phyloP scores from a whole-genome alignment of 2,797 vertebrate species.

The Enteromius anoplus region DNA sequence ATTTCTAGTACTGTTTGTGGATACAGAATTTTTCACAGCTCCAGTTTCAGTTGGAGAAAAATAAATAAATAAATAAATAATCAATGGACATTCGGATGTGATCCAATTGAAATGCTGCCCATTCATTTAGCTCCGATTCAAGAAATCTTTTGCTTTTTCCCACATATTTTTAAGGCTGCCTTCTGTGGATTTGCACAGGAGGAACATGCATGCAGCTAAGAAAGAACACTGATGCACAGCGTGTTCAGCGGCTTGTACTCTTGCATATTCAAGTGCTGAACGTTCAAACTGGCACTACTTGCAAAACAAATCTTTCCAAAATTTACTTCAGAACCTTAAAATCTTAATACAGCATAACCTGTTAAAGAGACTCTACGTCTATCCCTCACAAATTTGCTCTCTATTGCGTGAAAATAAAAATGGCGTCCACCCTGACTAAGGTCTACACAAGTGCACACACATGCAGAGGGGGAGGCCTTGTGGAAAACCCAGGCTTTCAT shows the following conservation, averaged over 20 bases:
- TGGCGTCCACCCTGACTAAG: background rate
- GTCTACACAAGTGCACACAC: background rate
- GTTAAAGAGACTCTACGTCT: background rate
- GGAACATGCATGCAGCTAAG: conserved; percentile 2
- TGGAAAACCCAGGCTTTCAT: conserved; percentile 37
- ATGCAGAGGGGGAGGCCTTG: background rate
- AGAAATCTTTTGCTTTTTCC: conserved; percentile 28
- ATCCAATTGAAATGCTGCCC: conserved; percentile 39
- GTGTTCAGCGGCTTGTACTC: background rate
- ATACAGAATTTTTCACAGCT: conserved; percentile 32
- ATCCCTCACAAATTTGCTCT: background rate
- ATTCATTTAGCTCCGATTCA: conserved; percentile 24
- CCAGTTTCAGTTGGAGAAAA: background rate
- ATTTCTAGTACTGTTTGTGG: background rate
- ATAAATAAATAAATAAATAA: background rate
- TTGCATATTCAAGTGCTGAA: background rate
- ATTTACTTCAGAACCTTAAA: background rate
- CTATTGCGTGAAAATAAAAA: conserved; percentile 16
- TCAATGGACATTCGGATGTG: conserved; percentile 39
- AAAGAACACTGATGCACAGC: conserved; percentile 13
- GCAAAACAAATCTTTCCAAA: conserved; percentile 13
- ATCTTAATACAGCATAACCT: conserved; percentile 7
- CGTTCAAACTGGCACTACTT: background rate
- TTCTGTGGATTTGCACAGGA: background rate
- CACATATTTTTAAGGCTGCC: background rate